A percentile compares a stretch with the other conserved stretches of the same genome.
These are phyloP conservation scores for Corbicula japonica DNA, from an alignment of 2,888 invertebrate species.

Conservation along the genomic window DNA sequence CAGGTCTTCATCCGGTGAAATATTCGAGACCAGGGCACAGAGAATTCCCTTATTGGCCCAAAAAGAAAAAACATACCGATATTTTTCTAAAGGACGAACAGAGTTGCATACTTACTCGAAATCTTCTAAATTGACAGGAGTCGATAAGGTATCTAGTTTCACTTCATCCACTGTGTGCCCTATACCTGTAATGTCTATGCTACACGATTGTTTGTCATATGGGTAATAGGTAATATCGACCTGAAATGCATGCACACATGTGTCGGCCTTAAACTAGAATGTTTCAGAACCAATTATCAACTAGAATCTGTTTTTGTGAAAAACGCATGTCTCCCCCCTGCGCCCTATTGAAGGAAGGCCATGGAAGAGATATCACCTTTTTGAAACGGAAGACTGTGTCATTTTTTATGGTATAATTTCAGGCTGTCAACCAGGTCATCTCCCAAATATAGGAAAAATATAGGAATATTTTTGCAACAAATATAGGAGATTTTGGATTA, in stretches of 20 bases:
- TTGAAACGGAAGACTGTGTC: not conserved
- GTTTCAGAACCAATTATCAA: not conserved
- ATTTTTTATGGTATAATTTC: not conserved
- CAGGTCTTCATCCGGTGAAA: not conserved
- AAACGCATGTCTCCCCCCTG: not conserved
- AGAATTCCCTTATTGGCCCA: not conserved
- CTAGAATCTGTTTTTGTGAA: not conserved
- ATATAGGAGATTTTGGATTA: too few species aligned
- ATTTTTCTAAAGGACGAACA: not conserved
- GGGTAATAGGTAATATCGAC: conserved; percentile 59
- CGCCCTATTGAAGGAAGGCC: not conserved
- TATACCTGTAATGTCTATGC: conserved; percentile 50
- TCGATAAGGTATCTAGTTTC: conserved; percentile 30
- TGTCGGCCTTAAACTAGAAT: too few species aligned
- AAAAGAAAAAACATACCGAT: not conserved
- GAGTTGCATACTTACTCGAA: conserved; percentile 42
- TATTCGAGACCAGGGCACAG: too few species aligned
- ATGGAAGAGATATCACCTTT: not conserved
- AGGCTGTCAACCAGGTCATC: not conserved
- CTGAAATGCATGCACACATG: too few species aligned
- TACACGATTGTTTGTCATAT: conserved; percentile 52
- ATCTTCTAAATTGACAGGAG: conserved; percentile 51
- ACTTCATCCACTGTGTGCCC: conserved; percentile 60
- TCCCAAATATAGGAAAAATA: too few species aligned
- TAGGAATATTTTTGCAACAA: too few species aligned